phyloP scores from a whole-genome alignment of 1,140 invertebrate genomes.

The Tenebrio molitor region DNA sequence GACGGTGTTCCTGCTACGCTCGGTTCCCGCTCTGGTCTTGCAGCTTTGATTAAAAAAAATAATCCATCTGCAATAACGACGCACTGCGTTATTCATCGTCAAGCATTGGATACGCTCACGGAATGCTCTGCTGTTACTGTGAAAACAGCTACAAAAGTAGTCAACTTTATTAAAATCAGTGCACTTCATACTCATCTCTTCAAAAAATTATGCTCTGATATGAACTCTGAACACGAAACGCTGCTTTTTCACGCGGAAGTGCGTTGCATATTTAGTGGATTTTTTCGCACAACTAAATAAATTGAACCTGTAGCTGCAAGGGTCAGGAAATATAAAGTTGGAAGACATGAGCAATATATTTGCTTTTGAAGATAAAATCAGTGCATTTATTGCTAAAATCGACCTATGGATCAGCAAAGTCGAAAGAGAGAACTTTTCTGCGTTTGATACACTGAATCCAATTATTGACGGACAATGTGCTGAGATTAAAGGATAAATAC shows the following conservation, averaged over 20 bases:
- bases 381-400: constrained; percentile 51
- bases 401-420: constrained; percentile 51
- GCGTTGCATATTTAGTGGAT: constrained; percentile 53
- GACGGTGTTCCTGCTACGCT: constrained; percentile 63
- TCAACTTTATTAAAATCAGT: constrained; percentile 62
- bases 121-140: constrained; percentile 52
- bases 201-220: constrained; percentile 54
- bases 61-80: constrained; percentile 54
- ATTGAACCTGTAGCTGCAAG: constrained; percentile 56
- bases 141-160: constrained; percentile 59
- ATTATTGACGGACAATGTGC: constrained; percentile 49
- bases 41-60: constrained; percentile 60
- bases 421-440: constrained; percentile 50
- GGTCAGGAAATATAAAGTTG: constrained; percentile 50
- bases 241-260: constrained; percentile 57
- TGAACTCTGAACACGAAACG: constrained; percentile 55
- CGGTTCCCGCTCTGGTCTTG: constrained; percentile 61
- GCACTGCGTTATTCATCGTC: constrained; percentile 61
- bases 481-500: constrained; percentile 52
- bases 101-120: constrained; percentile 60
- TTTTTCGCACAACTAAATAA: constrained; percentile 57
- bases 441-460: constrained; percentile 48
- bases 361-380: constrained; percentile 53
- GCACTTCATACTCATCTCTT: constrained; percentile 60
- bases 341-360: constrained; percentile 53